Percentiles rank a stretch among this genome's conserved stretches.
Conservation (phyloP, 2,888 invertebrate species). For the Agrenia bidenticulata region DNA sequence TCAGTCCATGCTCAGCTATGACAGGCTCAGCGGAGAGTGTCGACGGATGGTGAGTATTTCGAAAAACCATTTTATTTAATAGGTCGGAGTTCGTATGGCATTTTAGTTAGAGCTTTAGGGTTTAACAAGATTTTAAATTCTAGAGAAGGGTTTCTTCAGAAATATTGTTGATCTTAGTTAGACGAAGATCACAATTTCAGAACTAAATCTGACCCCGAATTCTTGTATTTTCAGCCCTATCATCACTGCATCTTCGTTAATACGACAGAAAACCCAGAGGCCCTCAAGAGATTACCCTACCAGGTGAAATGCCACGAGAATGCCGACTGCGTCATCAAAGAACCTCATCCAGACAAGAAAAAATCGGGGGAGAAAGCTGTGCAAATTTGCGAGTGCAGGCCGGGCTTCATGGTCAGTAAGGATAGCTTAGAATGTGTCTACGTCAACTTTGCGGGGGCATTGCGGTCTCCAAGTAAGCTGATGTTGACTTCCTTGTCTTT, state of each 20-base stretch:
- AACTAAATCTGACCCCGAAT: neutral
- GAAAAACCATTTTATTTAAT: no score
- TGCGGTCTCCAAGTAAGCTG: no score
- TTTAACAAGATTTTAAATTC: no score
- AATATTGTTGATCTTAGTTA: neutral
- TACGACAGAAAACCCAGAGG: slow-evolving; percentile 19
- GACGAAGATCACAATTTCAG: neutral
- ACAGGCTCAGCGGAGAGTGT: slow-evolving; percentile 27
- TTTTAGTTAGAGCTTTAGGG: no score
- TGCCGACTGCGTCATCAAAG: slow-evolving; percentile 29
- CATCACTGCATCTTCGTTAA: slow-evolving; percentile 29
- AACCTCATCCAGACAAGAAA: neutral
- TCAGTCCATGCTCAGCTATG: slow-evolving; percentile 21
- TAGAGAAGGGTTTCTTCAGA: no score
- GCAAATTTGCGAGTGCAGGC: neutral
- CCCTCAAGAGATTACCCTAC: slow-evolving; percentile 20
- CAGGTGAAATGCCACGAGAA: slow-evolving; percentile 32
- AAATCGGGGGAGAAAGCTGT: neutral
- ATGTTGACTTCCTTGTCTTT: no score
- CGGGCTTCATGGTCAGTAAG: no score
- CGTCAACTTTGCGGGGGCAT: no score
- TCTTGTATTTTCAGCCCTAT: slow-evolving; percentile 20
- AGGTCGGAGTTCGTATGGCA: no score
- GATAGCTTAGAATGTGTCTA: no score
- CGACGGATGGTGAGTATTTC: slow-evolving; percentile 34